Conservation (phyloP, 2,888 invertebrate genomes). For the Strigamia transsilvanica region DNA sequence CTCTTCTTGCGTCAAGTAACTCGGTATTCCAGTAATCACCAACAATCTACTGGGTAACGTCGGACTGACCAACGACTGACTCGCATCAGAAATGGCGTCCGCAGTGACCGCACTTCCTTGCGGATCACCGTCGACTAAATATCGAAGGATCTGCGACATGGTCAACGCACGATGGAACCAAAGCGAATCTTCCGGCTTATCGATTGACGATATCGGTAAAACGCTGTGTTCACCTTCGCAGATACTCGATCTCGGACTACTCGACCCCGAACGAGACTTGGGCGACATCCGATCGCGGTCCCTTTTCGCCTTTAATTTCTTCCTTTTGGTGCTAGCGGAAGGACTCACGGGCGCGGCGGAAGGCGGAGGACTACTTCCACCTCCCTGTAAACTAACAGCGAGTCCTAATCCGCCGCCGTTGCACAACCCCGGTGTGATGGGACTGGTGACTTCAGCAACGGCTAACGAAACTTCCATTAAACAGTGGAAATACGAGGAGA, state of each 20-base stretch:
- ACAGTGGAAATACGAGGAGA: constrained; percentile 63
- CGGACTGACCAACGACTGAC: constrained; percentile 59
- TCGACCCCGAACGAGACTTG: constrained; percentile 54
- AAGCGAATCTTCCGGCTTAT: constrained; percentile 61
- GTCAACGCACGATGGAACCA: constrained; percentile 63
- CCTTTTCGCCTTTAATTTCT: constrained; percentile 62
- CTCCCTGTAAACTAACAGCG: constrained; percentile 13
- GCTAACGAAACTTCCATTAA: constrained; percentile 62
- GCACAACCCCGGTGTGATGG: constrained; percentile 15
- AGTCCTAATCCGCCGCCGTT: constrained; percentile 18
- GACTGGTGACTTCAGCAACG: constrained; percentile 60
- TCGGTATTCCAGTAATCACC: constrained; percentile 62
- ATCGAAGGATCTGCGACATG: constrained; percentile 62
- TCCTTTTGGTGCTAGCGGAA: constrained; percentile 60
- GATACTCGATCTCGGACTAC: constrained; percentile 54
- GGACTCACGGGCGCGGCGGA: constrained; percentile 58
- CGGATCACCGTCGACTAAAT: constrained; percentile 60
- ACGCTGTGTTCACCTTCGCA: constrained; percentile 54
- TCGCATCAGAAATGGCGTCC: constrained; percentile 61
- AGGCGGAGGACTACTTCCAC: constrained; percentile 52
- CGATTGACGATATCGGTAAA: constrained; percentile 39
- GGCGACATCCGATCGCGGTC: constrained; percentile 56
- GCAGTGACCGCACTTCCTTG: constrained; percentile 60
- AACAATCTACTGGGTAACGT: constrained; percentile 61
- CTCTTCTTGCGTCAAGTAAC: constrained; percentile 58